Base-by-base conservation (phyloP, 2,888 invertebrate species). In the Argynnis bischoffii region DNA sequence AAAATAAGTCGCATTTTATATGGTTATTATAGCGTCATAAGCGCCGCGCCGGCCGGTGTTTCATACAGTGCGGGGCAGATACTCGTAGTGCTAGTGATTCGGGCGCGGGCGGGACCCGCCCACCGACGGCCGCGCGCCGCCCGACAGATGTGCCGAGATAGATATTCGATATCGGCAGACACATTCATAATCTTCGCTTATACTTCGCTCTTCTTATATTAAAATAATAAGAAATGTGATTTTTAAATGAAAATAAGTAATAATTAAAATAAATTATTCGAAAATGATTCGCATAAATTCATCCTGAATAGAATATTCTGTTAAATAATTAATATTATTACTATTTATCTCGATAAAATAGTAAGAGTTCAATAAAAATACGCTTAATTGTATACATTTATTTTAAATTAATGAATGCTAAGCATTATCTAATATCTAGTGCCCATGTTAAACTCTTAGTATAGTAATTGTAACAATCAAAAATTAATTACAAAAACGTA, bases 1-100 rank as follows among this genome's bases (percentile, higher is more conserved):
- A 90, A 91, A 92, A 92, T 91, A 92, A 92, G 91, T 92, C 90
- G 89, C 88, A 85, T 92, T 93, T 93, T 92, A 93, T 93, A 92
- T 84, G 90, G 90, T 91, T 92, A 93, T 93, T 92, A 92, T 92
- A 90, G 91, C 87, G 83, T 88, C 87, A 91, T 93, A 92, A 92
- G 90, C 86, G 89, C 87, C 91, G 90, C 26, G 26, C 90, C 90
- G 91, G 92, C 86, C 90, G 87, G 87, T 90, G 89, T 90, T 90
- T 90, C 90, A 92, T 92, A 90, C 89, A 90, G 88, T 90, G 84
- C 86, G 84, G 84, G 87, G 87, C 90, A 88, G 89, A 89, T 90
- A 41, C 11, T 41, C 91, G 90, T 90, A 88, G 89, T 85, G 88
- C 86, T 86, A 84, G 84, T 86, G 82, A 81, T 80, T 70, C 74